Base-by-base conservation (phyloP, 2,888 invertebrate species). In the Aquatica leii region DNA sequence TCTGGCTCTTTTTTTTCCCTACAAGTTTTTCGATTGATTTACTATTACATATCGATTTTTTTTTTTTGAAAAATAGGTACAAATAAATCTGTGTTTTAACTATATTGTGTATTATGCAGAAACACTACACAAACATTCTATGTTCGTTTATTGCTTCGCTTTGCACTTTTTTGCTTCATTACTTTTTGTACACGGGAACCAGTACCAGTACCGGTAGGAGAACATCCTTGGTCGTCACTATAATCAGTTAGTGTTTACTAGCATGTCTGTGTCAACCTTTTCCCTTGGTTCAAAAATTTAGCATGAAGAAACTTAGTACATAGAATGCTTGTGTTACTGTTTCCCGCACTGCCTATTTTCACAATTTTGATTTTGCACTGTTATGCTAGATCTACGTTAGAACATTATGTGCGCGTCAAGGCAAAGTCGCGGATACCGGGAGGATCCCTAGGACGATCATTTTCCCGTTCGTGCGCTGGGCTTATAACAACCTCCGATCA, bases 371-470 rank as follows among this genome's bases (percentile, higher is more conserved):
- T 79, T 79, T 77, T 75, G 77, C 77, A 78, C 78, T 63, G 57
- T 60, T 63, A 60, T 63, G 70, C 74, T 77, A 84, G 84, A 81
- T 82, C 83, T 71, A 81, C 83, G 75, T 79, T 84, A 77, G 84
- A 83, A 77, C 83, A 84, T 76, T 83, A 82, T 80, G 81, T 82
- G 69, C 80, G 87, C 82, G 81, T 82, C 83, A 86, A 86, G 78
- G 85, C 87, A 74, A 88, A 87, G 82, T 86, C 87, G 76, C 84
- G 87, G 65, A 86, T 86, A 68, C 86, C 87, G 78, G 87, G 87
- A 77, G 86, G 88, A 69, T 87, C 88, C 81, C 82, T 88, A 78
- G 88, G 88, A 71, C 82, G 88, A 73, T 87, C 87, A 52, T 88
- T 88, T 77, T 88, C 88, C 65, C 84, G 87, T 74, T 87, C 87